phyloP scores from a whole-genome alignment of 2,888 invertebrate species.

The Xylota segnis region DNA sequence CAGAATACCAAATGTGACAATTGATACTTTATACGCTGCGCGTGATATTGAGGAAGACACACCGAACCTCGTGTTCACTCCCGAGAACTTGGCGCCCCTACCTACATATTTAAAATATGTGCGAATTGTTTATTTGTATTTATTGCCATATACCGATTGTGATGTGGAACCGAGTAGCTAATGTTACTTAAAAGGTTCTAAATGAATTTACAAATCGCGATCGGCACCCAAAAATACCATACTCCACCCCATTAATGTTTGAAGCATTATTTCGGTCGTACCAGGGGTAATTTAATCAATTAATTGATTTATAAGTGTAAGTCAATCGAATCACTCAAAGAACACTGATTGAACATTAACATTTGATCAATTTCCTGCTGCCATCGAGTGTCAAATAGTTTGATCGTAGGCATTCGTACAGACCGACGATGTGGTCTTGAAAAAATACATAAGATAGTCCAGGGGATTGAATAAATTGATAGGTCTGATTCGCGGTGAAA shows the following conservation, averaged over 20 bases:
- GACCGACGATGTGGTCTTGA: not conserved
- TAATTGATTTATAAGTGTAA: conserved; percentile 55
- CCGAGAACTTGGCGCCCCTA: not conserved
- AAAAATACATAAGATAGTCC: not conserved
- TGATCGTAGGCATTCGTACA: not conserved
- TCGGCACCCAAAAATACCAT: not conserved
- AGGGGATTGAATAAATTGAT: conserved; percentile 3
- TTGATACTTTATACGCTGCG: conserved; percentile 8
- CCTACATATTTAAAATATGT: not conserved
- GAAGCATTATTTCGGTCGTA: conserved; percentile 3
- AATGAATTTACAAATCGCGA: conserved; percentile 13
- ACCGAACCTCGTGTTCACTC: conserved; percentile 1
- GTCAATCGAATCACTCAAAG: conserved; percentile 54
- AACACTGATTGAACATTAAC: conserved; percentile 40
- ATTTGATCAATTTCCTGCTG: conserved; percentile 27
- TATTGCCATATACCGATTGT: not conserved
- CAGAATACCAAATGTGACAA: conserved; percentile 21
- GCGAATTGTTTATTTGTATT: conserved; percentile 20
- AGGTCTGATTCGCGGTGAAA: not conserved
- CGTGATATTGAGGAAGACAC: conserved; percentile 16
- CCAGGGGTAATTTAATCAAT: conserved; percentile 60
- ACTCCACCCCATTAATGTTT: not conserved
- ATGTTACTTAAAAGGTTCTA: conserved; percentile 9
- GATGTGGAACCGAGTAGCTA: not conserved
- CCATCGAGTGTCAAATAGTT: conserved; percentile 35